Evolutionary conservation across 1,140 invertebrate species (phyloP), one percentile per base, ranked within the genome.

Genomic region (Aphaenogaster floridana): DNA sequence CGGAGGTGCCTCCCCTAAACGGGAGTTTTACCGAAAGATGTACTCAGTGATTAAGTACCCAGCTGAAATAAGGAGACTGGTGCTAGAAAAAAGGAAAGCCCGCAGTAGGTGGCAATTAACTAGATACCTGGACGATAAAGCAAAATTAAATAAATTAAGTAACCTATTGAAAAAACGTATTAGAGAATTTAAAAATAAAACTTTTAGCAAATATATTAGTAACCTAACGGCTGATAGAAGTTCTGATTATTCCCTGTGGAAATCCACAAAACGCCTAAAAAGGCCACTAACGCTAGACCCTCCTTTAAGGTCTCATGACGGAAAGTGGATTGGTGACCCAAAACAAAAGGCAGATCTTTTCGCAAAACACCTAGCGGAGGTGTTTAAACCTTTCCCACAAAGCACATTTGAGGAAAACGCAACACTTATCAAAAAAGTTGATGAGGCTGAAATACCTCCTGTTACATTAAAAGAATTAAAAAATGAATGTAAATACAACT

Each of bases 401-500:
- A 28, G 57, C 7, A 28, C 17, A 59, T 6, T 21, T 7, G n/a
- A 59, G 5, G 57, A 59, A 28, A 28, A 59, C 9, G 5, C 28
- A 11, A 21, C 21, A 28, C 57, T 28, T 21, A 28, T 28, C 1
- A 8, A 28, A 21, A 59, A 59, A 28, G 7, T 5, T 59, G 57
- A 59, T 7, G n/a, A 59, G 5, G 57, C 7, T 8, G n/a, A 59
- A 1, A 59, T 59, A 59, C 57, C 17, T 3, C 5, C 5, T 59
- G 17, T 59, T 28, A 3, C 57, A 28, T 6, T 59, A 59, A 59
- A 28, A 21, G 57, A 59, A 59, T 7, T 59, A 4, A 59, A 59
- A 59, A 28, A 59, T 2, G 4, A 28, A 9, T 59, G 21, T 21
- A 59, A 21, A 9, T 21, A 59, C 50, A 90, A 89, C 21, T 21